phyloP scores from a whole-genome alignment of 2,113 vertebrate species.

The Paramormyrops kingsleyae region DNA sequence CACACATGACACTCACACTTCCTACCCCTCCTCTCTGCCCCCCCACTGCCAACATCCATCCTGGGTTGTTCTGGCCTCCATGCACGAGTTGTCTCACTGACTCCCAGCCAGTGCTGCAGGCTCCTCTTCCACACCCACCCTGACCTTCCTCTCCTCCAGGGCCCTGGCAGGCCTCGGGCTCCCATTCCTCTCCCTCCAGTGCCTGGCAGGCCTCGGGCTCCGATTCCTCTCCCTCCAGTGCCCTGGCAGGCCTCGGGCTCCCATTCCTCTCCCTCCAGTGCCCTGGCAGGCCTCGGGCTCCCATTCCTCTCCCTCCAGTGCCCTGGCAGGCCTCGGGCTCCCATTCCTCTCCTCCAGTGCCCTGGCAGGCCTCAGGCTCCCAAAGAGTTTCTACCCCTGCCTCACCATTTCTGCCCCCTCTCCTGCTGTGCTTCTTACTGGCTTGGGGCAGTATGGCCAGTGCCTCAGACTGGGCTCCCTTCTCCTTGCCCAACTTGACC shows the following conservation, averaged over 20 bases:
- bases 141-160: no score
- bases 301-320: no score
- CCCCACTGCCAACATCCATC: no score
- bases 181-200: background rate
- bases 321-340: no score
- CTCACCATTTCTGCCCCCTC: background rate
- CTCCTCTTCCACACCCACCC: background rate
- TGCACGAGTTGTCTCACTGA: background rate
- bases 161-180: background rate
- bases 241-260: no score
- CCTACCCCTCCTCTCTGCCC: no score
- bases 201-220: background rate
- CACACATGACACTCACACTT: no score
- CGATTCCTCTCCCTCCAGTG: no score
- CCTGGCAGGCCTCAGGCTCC: background rate
- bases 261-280: no score
- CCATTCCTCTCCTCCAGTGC: no score
- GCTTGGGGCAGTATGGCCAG: background rate
- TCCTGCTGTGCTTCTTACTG: background rate
- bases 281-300: no score
- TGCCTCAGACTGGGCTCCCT: background rate
- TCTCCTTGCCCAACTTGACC: background rate
- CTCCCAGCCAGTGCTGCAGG: background rate
- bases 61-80: no score
- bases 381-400: background rate